Evolutionary conservation across 2,888 invertebrate genomes (phyloP).

Genomic region (Andrena marginata): DNA sequence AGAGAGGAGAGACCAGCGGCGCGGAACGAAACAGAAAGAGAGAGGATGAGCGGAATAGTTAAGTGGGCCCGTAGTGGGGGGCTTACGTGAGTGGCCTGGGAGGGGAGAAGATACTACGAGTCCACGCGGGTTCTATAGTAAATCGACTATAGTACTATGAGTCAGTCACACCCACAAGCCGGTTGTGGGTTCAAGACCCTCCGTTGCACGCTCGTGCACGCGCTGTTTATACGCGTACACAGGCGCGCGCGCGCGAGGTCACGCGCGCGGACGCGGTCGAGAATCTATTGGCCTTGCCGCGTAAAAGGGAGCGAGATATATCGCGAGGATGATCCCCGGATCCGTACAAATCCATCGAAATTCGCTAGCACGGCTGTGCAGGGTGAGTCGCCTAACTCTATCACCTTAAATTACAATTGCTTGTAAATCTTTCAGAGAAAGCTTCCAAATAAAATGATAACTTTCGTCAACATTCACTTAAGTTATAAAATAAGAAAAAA

Average conservation of each 20-base stretch:
- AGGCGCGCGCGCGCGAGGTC: constrained; percentile 75
- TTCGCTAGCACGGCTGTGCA: neutral
- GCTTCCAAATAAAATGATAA: too few species aligned
- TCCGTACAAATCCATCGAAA: constrained; percentile 29
- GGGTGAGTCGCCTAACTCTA: too few species aligned
- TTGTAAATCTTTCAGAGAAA: too few species aligned
- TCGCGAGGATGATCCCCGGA: constrained; percentile 59
- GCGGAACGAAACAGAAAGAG: constrained; percentile 23
- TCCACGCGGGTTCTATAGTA: constrained; percentile 82
- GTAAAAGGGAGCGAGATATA: constrained; percentile 39
- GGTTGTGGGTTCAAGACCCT: constrained; percentile 83
- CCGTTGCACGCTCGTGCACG: constrained; percentile 74
- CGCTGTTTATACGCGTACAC: constrained; percentile 19
- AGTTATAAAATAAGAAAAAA: neutral
- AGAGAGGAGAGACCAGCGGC: neutral
- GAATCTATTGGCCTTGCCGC: constrained; percentile 76
- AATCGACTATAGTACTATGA: constrained; percentile 84
- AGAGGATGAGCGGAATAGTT: constrained; percentile 42
- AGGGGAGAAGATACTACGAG: constrained; percentile 76
- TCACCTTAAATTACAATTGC: too few species aligned
- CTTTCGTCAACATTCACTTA: too few species aligned
- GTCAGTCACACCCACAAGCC: constrained; percentile 84
- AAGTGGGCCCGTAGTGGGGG: constrained; percentile 29
- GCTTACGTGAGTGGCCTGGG: constrained; percentile 11
- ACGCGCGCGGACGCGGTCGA: constrained; percentile 72